phyloP scores from a whole-genome alignment of 2,113 vertebrate genomes.

The Pica pica region DNA sequence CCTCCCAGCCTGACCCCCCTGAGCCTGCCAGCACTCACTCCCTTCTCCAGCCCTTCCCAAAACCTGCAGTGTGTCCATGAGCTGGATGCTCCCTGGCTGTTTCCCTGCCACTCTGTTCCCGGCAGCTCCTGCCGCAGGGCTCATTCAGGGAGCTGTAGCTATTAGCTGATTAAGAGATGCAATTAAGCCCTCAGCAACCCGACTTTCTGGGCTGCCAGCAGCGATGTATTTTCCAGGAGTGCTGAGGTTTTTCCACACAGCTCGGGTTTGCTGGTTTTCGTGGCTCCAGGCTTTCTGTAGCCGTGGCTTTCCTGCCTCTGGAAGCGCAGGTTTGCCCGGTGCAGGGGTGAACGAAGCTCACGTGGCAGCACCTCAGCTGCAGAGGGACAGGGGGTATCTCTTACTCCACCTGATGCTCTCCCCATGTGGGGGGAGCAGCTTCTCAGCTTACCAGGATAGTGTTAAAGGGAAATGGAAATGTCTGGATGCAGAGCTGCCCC shows the following conservation, averaged over 20 bases:
- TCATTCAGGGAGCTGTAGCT: neutral
- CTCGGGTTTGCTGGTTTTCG: neutral
- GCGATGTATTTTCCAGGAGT: rapidly evolving
- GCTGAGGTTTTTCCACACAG: neutral
- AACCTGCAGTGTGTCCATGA: neutral
- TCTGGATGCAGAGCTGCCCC: rapidly evolving
- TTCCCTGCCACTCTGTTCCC: neutral
- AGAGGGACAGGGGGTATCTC: neutral
- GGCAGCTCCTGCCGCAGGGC: neutral
- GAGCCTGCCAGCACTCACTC: neutral
- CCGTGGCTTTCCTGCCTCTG: neutral
- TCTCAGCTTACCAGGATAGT: neutral
- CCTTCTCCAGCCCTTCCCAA: neutral
- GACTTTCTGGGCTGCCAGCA: neutral
- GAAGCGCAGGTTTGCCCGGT: neutral
- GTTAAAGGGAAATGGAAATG: neutral
- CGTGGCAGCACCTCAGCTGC: neutral
- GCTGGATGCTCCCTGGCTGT: neutral
- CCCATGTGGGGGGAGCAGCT: neutral
- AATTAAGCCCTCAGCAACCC: neutral
- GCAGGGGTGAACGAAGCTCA: neutral
- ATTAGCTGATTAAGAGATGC: constrained; percentile 19
- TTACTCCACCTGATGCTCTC: neutral
- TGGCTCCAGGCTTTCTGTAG: neutral
- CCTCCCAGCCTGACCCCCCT: neutral